Percentiles rank a stretch among this genome's conserved stretches.
Conservation (phyloP, 2,888 invertebrate species). For the Eueremaeus valkanovi region DNA sequence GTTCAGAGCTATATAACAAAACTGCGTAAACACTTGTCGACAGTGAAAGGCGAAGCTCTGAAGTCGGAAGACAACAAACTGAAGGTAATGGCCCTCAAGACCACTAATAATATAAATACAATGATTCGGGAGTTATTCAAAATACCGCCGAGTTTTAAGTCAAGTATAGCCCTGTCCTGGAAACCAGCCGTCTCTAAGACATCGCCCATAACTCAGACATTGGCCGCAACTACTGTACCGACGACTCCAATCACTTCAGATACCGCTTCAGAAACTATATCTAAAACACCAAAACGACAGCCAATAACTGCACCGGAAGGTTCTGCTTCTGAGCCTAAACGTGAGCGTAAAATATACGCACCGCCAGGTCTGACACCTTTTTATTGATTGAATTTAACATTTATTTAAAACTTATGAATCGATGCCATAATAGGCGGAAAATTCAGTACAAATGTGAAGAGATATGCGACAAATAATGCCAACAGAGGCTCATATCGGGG, state of each 20-base stretch:
- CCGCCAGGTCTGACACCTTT: constrained; percentile 43
- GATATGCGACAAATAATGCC: not conserved
- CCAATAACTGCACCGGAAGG: constrained; percentile 39
- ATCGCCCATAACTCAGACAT: not conserved
- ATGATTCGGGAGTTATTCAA: constrained; percentile 91
- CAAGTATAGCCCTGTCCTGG: constrained; percentile 45
- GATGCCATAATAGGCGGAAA: constrained; percentile 27
- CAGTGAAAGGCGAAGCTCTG: constrained; percentile 67
- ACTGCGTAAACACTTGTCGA: constrained; percentile 59
- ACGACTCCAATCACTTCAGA: not conserved
- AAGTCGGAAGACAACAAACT: constrained; percentile 69
- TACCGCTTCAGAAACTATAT: not conserved
- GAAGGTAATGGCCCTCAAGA: constrained; percentile 68
- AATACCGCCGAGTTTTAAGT: constrained; percentile 86
- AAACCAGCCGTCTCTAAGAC: constrained; percentile 41
- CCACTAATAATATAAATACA: constrained; percentile 85
- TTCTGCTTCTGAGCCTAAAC: constrained; percentile 39
- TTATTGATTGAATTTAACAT: too few relatives aligned
- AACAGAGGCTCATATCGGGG: constrained; percentile 8
- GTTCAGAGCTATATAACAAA: constrained; percentile 80
- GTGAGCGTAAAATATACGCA: constrained; percentile 44
- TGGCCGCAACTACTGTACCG: not conserved
- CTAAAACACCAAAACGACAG: constrained; percentile 32
- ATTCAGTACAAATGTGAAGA: constrained; percentile 5
- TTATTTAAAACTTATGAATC: too few relatives aligned